phyloP scores from a whole-genome alignment of 2,797 vertebrate genomes.

The Crenuchus spilurus region DNA sequence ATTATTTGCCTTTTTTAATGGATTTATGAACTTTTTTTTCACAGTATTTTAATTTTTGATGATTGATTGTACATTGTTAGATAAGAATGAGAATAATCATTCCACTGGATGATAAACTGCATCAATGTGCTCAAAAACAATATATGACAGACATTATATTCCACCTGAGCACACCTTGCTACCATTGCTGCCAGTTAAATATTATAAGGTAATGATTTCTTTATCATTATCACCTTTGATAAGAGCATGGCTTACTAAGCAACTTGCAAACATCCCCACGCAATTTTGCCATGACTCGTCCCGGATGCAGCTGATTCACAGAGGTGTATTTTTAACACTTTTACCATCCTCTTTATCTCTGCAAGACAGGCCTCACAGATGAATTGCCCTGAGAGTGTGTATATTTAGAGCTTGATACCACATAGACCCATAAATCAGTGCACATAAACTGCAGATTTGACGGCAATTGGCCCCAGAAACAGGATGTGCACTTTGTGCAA shows the following conservation, averaged over 20 bases:
- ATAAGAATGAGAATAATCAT: constrained; percentile 1
- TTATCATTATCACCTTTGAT: constrained; percentile 34
- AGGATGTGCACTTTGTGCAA: constrained; percentile 58
- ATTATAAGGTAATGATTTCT: constrained; percentile 17
- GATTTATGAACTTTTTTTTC: no score
- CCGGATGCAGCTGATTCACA: constrained; percentile 48
- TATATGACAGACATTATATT: not conserved
- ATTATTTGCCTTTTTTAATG: no score
- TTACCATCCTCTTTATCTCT: constrained; percentile 59
- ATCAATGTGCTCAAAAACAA: not conserved
- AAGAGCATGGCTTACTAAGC: constrained; percentile 40
- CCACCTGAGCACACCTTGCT: not conserved
- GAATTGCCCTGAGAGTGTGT: constrained; percentile 53
- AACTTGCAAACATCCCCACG: constrained; percentile 24
- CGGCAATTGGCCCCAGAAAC: constrained; percentile 50
- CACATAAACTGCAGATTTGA: constrained; percentile 47
- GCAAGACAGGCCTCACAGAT: constrained; percentile 56
- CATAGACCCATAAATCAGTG: constrained; percentile 58
- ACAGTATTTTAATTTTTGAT: no score
- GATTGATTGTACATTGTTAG: no score
- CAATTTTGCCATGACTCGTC: constrained; percentile 42
- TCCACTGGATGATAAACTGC: not conserved
- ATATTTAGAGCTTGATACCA: constrained; percentile 65
- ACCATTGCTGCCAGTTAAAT: constrained; percentile 6
- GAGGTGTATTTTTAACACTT: constrained; percentile 56